Conservation (phyloP, 2,113 vertebrate species). For the Nibea coibor region DNA sequence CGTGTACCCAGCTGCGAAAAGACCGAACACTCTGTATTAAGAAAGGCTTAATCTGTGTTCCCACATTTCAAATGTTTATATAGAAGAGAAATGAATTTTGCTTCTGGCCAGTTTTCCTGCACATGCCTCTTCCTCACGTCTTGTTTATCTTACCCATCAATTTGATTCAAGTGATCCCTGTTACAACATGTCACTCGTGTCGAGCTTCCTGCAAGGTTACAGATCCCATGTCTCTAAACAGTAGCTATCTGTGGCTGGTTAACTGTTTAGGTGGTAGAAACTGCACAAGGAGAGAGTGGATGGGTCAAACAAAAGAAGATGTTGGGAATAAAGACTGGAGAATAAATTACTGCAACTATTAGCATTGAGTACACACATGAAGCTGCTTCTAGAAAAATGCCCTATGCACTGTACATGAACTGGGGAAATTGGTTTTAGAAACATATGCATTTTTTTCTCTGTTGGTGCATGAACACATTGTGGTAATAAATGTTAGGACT, state of each 20-base stretch:
- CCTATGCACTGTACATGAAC: no score
- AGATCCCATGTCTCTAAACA: constrained; percentile 12
- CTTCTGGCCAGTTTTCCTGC: constrained; percentile 65
- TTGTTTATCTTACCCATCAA: constrained; percentile 65
- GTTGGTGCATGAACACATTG: no score
- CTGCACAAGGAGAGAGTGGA: not conserved
- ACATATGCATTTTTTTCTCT: no score
- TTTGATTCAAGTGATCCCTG: constrained; percentile 69
- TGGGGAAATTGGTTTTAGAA: no score
- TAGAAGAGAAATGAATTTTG: constrained; percentile 68
- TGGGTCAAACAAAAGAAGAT: not conserved
- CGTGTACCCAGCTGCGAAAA: constrained; percentile 44
- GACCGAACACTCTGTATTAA: constrained; percentile 53
- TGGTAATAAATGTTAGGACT: no score
- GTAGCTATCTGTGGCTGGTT: constrained; percentile 4
- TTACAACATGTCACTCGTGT: constrained; percentile 71
- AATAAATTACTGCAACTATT: no score
- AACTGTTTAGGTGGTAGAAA: not conserved
- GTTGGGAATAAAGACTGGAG: no score
- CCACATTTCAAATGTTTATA: constrained; percentile 76
- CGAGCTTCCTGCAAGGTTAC: constrained; percentile 42
- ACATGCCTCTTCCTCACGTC: constrained; percentile 61
- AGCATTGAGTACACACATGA: no score
- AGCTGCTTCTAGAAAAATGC: no score
- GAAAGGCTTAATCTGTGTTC: constrained; percentile 64